These are phyloP conservation scores for Rhipidura dahli DNA, from an alignment of 2,113 vertebrate genomes.

Conservation along the genomic window DNA sequence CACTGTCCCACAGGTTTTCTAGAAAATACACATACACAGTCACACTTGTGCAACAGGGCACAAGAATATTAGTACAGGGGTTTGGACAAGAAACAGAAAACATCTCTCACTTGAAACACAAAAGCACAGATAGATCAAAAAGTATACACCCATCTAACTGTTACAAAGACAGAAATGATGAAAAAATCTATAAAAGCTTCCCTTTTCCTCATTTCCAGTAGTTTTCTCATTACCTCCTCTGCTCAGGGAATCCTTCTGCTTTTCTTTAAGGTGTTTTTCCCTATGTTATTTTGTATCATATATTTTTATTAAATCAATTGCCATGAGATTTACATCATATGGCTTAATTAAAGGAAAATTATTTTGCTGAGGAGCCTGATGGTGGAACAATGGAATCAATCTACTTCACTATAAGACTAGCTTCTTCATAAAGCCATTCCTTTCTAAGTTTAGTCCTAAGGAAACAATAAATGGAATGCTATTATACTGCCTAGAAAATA, in stretches of 20 bases:
- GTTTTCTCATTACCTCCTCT: neutral
- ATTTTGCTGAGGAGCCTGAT: slow-evolving; percentile 6
- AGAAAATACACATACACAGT: neutral
- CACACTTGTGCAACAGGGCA: neutral
- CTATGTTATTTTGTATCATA: slow-evolving; percentile 2
- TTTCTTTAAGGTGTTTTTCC: neutral
- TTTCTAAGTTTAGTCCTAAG: slow-evolving; percentile 21
- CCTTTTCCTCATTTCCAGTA: neutral
- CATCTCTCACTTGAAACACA: neutral
- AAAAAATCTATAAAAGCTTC: neutral
- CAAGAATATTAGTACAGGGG: neutral
- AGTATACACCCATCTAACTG: neutral
- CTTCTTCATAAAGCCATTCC: slow-evolving; percentile 14
- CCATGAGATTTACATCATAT: slow-evolving; percentile 30
- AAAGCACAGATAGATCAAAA: neutral
- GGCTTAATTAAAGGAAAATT: slow-evolving; percentile 45
- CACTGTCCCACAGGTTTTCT: neutral
- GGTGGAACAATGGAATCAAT: slow-evolving; percentile 29
- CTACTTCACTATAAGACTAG: neutral
- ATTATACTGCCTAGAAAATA: slow-evolving; percentile 1
- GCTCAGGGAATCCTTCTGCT: neutral
- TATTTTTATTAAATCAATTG: slow-evolving; percentile 41
- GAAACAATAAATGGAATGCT: slow-evolving; percentile 35
- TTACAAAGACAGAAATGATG: neutral
- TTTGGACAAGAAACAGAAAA: neutral